Evolutionary conservation across 1,140 invertebrate species (phyloP).

Genomic region (Conus betulinus): DNA sequence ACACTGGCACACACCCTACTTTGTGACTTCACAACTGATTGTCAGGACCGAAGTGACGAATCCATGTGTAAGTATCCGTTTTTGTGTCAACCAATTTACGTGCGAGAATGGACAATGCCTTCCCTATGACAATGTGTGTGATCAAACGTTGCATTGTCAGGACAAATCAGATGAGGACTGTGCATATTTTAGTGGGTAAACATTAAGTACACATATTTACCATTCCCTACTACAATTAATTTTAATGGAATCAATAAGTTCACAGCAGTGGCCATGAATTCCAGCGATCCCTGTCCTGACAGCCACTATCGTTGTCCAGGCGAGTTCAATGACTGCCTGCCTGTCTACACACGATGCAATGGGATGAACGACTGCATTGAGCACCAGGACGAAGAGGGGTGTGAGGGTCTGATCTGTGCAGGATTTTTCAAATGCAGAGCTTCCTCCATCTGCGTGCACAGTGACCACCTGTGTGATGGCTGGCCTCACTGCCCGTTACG

Average conservation of each 20-base stretch:
- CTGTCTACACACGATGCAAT: slow-evolving; percentile 23
- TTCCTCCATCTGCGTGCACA: slow-evolving; percentile 35
- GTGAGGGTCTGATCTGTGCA: slow-evolving; percentile 26
- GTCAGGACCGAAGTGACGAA: too few relatives aligned
- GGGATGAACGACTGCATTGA: slow-evolving; percentile 22
- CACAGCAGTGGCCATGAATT: background rate
- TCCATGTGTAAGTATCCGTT: too few relatives aligned
- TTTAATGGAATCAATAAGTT: background rate
- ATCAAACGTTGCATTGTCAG: too few relatives aligned
- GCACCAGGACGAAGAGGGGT: slow-evolving; percentile 15
- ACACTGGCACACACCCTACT: too few relatives aligned
- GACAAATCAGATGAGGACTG: too few relatives aligned
- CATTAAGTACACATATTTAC: too few relatives aligned
- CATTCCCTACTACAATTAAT: background rate
- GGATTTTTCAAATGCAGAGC: slow-evolving; percentile 32
- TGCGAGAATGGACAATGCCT: too few relatives aligned
- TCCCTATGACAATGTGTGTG: too few relatives aligned
- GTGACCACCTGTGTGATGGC: slow-evolving; percentile 32
- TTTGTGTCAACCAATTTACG: too few relatives aligned
- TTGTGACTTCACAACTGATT: too few relatives aligned
- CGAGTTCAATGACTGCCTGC: background rate
- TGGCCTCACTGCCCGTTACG: slow-evolving; percentile 32
- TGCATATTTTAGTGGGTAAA: too few relatives aligned
- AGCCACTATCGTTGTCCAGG: slow-evolving; percentile 14
- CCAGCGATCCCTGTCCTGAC: background rate